These are phyloP conservation scores for Camponotus vicinus DNA, from an alignment of 1,140 invertebrate genomes.

Conservation along the genomic window DNA sequence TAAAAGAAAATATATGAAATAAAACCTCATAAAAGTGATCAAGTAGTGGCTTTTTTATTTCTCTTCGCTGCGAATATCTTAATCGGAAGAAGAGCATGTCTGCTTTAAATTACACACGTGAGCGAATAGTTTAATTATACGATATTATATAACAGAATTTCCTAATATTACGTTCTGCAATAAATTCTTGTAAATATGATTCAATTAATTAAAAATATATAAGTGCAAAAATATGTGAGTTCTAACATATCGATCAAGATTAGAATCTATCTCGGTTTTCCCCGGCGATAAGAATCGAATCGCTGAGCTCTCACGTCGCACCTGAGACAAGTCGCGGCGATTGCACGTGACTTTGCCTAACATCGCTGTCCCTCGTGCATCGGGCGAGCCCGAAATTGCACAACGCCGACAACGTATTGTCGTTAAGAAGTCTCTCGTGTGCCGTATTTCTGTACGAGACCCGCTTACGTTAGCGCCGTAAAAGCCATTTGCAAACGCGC, in stretches of 20 bases:
- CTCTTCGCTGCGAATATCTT: not conserved
- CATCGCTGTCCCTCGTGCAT: slow-evolving; percentile 23
- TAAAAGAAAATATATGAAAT: not conserved
- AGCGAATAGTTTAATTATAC: not conserved
- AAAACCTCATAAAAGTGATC: not conserved
- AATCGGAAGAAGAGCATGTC: not conserved
- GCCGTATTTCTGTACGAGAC: slow-evolving; percentile 13
- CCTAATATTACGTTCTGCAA: not conserved
- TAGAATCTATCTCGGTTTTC: slow-evolving; percentile 9
- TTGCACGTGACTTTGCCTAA: slow-evolving; percentile 30
- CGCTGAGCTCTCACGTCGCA: slow-evolving; percentile 5
- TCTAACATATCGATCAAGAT: slow-evolving; percentile 3
- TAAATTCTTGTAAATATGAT: not conserved
- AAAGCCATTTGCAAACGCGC: slow-evolving; percentile 1
- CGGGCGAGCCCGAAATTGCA: slow-evolving; percentile 55
- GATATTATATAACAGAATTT: not conserved
- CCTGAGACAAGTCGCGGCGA: slow-evolving; percentile 13
- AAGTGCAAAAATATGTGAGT: too few species aligned
- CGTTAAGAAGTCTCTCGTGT: slow-evolving; percentile 52
- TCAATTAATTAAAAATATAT: not conserved
- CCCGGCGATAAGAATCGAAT: slow-evolving; percentile 4
- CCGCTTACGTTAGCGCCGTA: slow-evolving; percentile 2
- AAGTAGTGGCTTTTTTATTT: not conserved
- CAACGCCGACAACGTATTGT: slow-evolving; percentile 52
- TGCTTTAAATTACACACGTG: not conserved